phyloP scores from a whole-genome alignment of 30 jellyfish, hydroid and myxozoan species.

The Rhopilema esculentum region DNA sequence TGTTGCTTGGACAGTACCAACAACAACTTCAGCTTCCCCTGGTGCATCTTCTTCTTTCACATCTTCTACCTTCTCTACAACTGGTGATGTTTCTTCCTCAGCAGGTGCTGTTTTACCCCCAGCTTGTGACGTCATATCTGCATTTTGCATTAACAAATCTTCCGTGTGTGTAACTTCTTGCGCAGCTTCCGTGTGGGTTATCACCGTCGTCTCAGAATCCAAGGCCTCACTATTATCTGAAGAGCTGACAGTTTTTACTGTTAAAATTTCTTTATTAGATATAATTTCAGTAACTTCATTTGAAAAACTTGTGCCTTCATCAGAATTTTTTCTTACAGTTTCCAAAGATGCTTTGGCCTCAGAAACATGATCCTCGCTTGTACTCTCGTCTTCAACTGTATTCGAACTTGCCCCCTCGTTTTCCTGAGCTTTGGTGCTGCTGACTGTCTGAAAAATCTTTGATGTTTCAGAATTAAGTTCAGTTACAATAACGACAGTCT shows the following conservation, averaged over 20 bases:
- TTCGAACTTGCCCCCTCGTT: slow-evolving; percentile 2
- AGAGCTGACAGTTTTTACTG: not conserved
- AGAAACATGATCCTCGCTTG: not conserved
- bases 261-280: not conserved
- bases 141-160: not conserved
- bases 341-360: slow-evolving; percentile 8
- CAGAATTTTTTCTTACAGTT: not conserved
- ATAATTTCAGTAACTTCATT: not conserved
- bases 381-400: not conserved
- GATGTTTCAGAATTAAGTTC: not conserved
- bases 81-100: not conserved
- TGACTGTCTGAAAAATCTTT: not conserved
- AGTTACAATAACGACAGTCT: not conserved
- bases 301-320: not conserved
- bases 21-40: slow-evolving; percentile 3
- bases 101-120: not conserved
- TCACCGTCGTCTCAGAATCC: not conserved
- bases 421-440: not conserved
- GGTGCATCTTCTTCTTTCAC: not conserved
- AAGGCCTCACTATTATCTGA: not conserved
- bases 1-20: too few relatives aligned
- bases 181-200: not conserved
- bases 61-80: not conserved
- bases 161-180: not conserved
- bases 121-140: not conserved